These are phyloP conservation scores for Drosophila ercepeae DNA, from an alignment of 1,140 invertebrate genomes.

Conservation along the genomic window DNA sequence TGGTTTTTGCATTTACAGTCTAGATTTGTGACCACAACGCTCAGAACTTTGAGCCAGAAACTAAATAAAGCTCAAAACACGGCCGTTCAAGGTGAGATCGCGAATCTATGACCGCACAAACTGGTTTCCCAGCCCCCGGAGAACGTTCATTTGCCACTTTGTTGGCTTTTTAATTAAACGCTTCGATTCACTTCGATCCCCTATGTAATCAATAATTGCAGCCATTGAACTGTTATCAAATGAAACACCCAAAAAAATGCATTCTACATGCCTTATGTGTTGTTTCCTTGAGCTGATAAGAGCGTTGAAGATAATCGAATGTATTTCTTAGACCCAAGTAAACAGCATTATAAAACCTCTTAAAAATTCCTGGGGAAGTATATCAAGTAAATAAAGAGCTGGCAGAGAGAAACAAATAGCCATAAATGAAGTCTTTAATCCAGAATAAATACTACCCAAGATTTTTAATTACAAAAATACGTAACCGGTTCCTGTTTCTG, in stretches of 20 bases:
- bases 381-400: not conserved
- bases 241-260: slow-evolving; percentile 7
- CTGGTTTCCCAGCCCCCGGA: slow-evolving; percentile 16
- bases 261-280: slow-evolving; percentile 5
- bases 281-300: slow-evolving; percentile 22
- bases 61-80: slow-evolving; percentile 13
- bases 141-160: slow-evolving; percentile 23
- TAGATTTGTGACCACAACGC: slow-evolving; percentile 15
- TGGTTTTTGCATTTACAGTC: slow-evolving; percentile 48
- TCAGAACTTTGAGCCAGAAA: slow-evolving; percentile 31
- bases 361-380: not conserved
- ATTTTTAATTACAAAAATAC: too few relatives aligned
- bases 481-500: too few relatives aligned
- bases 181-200: not conserved
- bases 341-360: slow-evolving; percentile 12
- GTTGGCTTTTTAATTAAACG: slow-evolving; percentile 24
- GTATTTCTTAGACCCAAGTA: slow-evolving; percentile 10
- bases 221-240: slow-evolving; percentile 46
- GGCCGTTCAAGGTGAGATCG: slow-evolving; percentile 31
- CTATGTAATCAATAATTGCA: slow-evolving; percentile 14
- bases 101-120: slow-evolving; percentile 45
- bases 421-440: too few relatives aligned
- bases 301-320: slow-evolving; percentile 6
- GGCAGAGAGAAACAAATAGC: not conserved
- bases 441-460: too few relatives aligned